Evolutionary conservation across 2,797 vertebrate species (phyloP), one percentile per base, ranked within the genome.

Genomic region (Morus bassanus): DNA sequence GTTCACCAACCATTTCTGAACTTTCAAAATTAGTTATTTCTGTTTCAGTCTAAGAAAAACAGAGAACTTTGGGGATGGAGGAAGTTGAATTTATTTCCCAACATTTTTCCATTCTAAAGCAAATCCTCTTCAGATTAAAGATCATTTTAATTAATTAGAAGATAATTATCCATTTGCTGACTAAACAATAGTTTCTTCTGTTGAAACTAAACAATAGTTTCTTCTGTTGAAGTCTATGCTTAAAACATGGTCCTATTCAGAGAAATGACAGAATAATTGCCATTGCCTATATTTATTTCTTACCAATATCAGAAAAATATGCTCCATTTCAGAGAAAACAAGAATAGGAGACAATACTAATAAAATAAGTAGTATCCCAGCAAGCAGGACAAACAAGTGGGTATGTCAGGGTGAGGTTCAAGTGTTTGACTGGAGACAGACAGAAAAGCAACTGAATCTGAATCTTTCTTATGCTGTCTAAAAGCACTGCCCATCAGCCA

Each of bases 1-100:
- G 91, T 97, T 95, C 93, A 93, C 89, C 88, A 81, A 87, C 84
- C 63, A 27, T 70, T 96, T 93, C 85, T 86, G 85, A 95, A 95
- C 89, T 85, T 93, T 93, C 25, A 85, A 93, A 83, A 96, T 76
- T 0, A 96, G 81, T 95, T 81, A 61, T 89, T 96, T 93, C 83
- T 96, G 76, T 48, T 96, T 94, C 56, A 87, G 67, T 76, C 60
- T 84, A 73, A 86, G 72, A 85, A 95, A 93, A 96, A 37, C 28
- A 70, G 43, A 92, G 53, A 75, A 75, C 48, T 91, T 86, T 59
- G 53, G 14, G 45, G 72, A 78, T 67, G 60, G 67, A 90, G 65
- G 83, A 89, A 69, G 46, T 25, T 93, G 84, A 75, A 56, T 95
- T 85, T 76, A n/a, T 97, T 96, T 94, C 85, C 63, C 85, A 95